phyloP scores from a whole-genome alignment of 2,113 vertebrate species.

The Apistogramma diplotaenia region DNA sequence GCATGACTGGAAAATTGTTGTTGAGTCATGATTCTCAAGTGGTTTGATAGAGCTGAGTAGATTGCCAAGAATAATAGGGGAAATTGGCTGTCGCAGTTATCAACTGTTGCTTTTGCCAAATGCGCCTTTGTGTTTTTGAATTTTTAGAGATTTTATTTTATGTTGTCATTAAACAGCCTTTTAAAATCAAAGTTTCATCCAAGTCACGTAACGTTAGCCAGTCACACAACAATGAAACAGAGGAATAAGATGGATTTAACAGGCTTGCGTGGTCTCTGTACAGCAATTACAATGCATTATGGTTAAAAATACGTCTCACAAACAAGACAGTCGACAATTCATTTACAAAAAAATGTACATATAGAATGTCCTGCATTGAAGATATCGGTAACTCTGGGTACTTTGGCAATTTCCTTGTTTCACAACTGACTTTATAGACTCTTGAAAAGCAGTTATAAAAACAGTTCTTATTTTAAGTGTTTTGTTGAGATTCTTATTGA shows the following conservation, averaged over 20 bases:
- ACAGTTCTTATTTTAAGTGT: too few relatives aligned
- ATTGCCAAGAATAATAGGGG: background rate
- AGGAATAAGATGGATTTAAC: background rate
- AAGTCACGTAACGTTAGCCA: background rate
- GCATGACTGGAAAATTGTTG: background rate
- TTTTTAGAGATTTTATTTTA: background rate
- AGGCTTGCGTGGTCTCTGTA: background rate
- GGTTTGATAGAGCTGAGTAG: background rate
- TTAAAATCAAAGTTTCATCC: background rate
- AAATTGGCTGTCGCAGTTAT: constrained; percentile 1
- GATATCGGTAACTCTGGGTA: background rate
- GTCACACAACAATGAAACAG: background rate
- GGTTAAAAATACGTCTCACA: background rate
- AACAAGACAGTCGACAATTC: background rate
- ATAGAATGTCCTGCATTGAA: background rate
- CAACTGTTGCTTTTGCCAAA: background rate
- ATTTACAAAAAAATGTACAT: background rate
- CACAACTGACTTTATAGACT: too few relatives aligned
- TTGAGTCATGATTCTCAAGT: constrained; percentile 25
- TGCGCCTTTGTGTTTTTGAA: background rate
- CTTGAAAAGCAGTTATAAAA: too few relatives aligned
- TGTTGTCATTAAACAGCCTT: background rate
- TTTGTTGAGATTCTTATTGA: too few relatives aligned
- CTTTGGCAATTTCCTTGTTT: background rate
- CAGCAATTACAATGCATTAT: background rate